Evolutionary conservation across 92 coral and sea anemone genomes (phyloP).

Genomic region (Plumapathes pennacea): DNA sequence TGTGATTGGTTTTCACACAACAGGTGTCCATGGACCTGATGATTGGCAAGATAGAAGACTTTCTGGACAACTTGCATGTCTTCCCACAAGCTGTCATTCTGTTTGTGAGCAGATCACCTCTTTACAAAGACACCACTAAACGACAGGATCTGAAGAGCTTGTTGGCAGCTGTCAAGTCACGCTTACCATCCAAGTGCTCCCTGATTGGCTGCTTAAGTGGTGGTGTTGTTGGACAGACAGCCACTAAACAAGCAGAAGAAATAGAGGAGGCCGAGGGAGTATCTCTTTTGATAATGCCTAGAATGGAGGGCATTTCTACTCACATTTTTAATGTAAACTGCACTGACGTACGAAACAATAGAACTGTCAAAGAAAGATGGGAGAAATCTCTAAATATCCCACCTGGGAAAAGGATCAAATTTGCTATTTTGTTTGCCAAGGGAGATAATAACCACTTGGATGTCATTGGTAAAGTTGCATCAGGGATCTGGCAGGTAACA

Average conservation of each 20-base stretch:
- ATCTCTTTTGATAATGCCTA: constrained; percentile 83
- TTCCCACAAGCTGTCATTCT: constrained; percentile 85
- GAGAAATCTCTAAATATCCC: constrained; percentile 75
- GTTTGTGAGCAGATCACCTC: constrained; percentile 63
- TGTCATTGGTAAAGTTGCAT: constrained; percentile 81
- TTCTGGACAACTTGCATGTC: constrained; percentile 63
- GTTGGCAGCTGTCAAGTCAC: constrained; percentile 49
- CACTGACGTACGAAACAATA: constrained; percentile 76
- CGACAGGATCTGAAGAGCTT: constrained; percentile 69
- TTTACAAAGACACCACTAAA: constrained; percentile 52
- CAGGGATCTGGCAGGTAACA: constrained; percentile 86
- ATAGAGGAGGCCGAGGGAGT: constrained; percentile 68
- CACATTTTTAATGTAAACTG: constrained; percentile 69
- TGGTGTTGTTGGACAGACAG: constrained; percentile 79
- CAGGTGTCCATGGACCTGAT: constrained; percentile 83
- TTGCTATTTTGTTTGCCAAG: constrained; percentile 77
- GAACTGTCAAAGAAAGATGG: constrained; percentile 75
- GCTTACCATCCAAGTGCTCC: constrained; percentile 70
- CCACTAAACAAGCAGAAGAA: constrained; percentile 66
- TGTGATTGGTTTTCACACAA: constrained; percentile 1
- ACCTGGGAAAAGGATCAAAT: constrained; percentile 64
- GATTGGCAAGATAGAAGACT: constrained; percentile 59
- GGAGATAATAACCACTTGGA: constrained; percentile 67
- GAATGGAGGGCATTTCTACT: constrained; percentile 71
- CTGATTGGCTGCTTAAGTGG: constrained; percentile 78